A percentile compares a stretch with the other conserved stretches of the same genome.
Conservation (phyloP, 2,113 vertebrate species). For the Chloroceryle aenea region DNA sequence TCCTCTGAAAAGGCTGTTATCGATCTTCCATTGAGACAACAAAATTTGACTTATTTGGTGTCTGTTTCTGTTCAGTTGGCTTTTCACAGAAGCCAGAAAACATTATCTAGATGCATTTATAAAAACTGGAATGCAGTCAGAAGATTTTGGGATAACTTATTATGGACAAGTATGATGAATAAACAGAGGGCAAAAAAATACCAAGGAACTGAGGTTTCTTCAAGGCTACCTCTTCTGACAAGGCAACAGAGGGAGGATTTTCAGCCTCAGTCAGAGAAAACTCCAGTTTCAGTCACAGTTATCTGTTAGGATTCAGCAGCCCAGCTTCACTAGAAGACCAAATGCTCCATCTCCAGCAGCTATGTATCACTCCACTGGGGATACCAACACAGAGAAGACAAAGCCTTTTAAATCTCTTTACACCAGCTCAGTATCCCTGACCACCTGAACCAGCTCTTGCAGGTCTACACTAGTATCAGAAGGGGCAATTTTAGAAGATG, state of each 20-base stretch:
- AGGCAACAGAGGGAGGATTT: neutral
- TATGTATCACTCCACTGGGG: neutral
- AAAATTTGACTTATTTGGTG: conserved; percentile 25
- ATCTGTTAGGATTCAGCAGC: neutral
- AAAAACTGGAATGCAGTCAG: neutral
- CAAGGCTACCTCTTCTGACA: neutral
- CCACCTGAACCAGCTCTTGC: neutral
- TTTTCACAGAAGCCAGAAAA: conserved; percentile 7
- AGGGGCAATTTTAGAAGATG: neutral
- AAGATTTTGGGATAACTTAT: neutral
- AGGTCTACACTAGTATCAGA: neutral
- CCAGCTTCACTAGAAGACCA: neutral
- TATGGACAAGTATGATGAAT: neutral
- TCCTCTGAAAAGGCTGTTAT: conserved; percentile 38
- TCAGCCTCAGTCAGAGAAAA: neutral
- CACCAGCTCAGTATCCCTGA: neutral
- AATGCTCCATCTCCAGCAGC: neutral
- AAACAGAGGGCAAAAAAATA: conserved; percentile 5
- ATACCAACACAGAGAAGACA: neutral
- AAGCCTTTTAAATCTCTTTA: neutral
- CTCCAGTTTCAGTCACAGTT: neutral
- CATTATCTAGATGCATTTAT: neutral
- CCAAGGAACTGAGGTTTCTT: neutral
- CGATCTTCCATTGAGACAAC: conserved; percentile 20
- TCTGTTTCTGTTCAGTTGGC: conserved; percentile 17